phyloP scores from a whole-genome alignment of 2,888 invertebrate species.

The Linnaemya tessellans region DNA sequence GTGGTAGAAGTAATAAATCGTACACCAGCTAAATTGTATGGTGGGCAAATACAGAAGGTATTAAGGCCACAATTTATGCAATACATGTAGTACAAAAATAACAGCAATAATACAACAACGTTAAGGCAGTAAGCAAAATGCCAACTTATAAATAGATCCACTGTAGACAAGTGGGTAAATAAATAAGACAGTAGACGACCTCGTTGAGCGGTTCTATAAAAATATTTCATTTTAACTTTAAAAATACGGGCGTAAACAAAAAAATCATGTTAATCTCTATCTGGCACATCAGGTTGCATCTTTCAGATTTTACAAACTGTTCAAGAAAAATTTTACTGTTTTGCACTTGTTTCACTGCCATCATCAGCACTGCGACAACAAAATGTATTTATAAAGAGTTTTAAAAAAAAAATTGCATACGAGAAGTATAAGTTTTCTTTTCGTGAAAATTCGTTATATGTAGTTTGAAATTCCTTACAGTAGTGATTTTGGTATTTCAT shows the following conservation, averaged over 20 bases:
- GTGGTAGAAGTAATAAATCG: neutral
- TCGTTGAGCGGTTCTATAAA: neutral
- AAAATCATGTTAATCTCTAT: neutral
- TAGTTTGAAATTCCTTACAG: no score
- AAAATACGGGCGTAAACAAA: neutral
- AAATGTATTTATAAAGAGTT: no score
- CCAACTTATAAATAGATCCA: slow-evolving; percentile 17
- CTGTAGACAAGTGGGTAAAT: neutral
- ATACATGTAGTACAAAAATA: slow-evolving; percentile 40
- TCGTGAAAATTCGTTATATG: no score
- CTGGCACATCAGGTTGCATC: no score
- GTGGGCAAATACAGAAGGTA: slow-evolving; percentile 43
- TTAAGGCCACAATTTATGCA: slow-evolving; percentile 59
- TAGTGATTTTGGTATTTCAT: no score
- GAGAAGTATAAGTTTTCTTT: no score
- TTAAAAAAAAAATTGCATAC: no score
- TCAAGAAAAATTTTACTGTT: no score
- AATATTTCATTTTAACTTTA: no score
- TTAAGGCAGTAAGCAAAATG: slow-evolving; percentile 10
- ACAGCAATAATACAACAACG: slow-evolving; percentile 1
- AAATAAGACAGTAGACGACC: slow-evolving; percentile 3
- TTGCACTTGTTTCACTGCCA: no score
- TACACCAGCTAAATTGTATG: slow-evolving; percentile 30
- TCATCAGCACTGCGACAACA: no score
- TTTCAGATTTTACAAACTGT: no score